A percentile compares a stretch with the other conserved stretches of the same genome.
phyloP scores from a whole-genome alignment of 2,113 vertebrate genomes.

The Oreochromis tanganicae region DNA sequence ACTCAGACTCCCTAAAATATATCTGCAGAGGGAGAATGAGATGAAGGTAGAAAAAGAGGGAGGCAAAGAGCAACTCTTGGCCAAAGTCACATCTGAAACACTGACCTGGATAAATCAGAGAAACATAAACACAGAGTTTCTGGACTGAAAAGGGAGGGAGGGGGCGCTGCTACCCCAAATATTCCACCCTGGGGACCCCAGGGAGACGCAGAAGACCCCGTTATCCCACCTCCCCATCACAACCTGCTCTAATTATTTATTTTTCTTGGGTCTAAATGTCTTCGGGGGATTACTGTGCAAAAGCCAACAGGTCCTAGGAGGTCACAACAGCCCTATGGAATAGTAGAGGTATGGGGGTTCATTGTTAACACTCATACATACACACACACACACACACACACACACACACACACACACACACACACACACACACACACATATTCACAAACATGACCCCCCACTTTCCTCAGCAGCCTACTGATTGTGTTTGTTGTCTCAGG shows the following conservation, averaged over 20 bases:
- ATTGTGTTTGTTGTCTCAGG: conserved; percentile 70
- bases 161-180: conserved; percentile 49
- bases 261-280: conserved; percentile 67
- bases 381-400: background rate
- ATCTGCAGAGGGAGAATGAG: conserved; percentile 26
- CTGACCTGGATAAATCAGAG: conserved; percentile 68
- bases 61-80: conserved; percentile 38
- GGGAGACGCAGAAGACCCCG: conserved; percentile 21
- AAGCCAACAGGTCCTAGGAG: conserved; percentile 53
- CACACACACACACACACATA: background rate
- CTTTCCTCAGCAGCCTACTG: conserved; percentile 26
- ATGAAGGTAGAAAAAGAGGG: conserved; percentile 7
- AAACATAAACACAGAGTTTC: conserved; percentile 62
- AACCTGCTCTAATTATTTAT: conserved; percentile 62
- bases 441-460: conserved; percentile 19
- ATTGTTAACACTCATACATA: conserved; percentile 15
- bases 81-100: conserved; percentile 54
- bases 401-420: background rate
- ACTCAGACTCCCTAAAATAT: conserved; percentile 46
- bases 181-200: conserved; percentile 41
- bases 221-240: conserved; percentile 39
- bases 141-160: conserved; percentile 7
- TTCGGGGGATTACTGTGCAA: conserved; percentile 57
- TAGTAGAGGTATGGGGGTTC: background rate
- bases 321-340: conserved; percentile 41